A percentile compares a stretch with the other conserved stretches of the same genome.
These are phyloP conservation scores for Chrysemys picta DNA, from an alignment of 2,113 vertebrate genomes.

Conservation along the genomic window DNA sequence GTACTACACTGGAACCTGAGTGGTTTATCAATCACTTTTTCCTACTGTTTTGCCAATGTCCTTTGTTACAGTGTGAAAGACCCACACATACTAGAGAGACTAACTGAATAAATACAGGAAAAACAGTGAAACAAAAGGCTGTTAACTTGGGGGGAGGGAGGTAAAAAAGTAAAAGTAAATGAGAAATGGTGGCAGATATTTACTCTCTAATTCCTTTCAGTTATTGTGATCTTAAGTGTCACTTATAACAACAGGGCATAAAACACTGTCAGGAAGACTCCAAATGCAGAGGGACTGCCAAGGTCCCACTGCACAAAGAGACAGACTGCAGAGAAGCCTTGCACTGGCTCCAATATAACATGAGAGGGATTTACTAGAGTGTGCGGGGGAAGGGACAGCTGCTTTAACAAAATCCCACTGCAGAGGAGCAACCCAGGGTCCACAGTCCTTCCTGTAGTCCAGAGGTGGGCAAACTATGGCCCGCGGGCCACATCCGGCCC, in stretches of 20 bases:
- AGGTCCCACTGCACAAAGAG: neutral
- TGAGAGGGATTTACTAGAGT: neutral
- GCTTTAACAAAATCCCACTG: neutral
- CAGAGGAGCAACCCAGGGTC: neutral
- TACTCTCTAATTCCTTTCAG: neutral
- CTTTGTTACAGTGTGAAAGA: no score
- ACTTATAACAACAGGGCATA: neutral
- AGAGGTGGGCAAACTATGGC: no score
- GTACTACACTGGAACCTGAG: neutral
- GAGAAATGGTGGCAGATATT: neutral
- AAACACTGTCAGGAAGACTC: neutral
- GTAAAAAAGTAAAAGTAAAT: neutral
- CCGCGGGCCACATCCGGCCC: no score
- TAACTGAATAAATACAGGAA: neutral
- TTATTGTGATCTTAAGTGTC: neutral
- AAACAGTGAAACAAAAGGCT: neutral
- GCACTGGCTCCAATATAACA: neutral
- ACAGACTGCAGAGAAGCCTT: neutral
- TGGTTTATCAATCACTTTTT: neutral
- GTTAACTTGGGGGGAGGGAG: neutral
- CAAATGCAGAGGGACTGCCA: neutral
- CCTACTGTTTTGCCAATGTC: no score
- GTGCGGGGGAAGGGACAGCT: neutral
- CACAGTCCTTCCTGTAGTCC: neutral
- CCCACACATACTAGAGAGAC: no score